phyloP scores from a whole-genome alignment of 2,797 vertebrate genomes.

The Megaceryle alcyon region DNA sequence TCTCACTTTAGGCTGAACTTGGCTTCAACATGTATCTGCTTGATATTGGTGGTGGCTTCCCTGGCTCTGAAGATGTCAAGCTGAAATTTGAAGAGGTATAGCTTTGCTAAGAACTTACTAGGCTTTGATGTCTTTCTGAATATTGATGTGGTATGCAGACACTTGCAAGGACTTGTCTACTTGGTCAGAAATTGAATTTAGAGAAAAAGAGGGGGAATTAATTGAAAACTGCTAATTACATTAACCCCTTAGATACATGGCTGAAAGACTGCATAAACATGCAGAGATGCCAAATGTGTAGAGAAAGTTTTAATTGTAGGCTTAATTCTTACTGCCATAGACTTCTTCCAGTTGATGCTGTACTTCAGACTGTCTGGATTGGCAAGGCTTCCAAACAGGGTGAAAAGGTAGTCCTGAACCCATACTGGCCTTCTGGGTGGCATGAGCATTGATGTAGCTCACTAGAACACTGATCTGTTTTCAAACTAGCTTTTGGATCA shows the following conservation, averaged over 20 bases:
- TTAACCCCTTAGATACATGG: neutral
- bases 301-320: neutral
- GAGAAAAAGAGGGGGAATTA: neutral
- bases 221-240: neutral
- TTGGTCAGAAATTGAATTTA: neutral
- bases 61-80: conserved; percentile 91
- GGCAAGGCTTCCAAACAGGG: neutral
- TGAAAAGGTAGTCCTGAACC: neutral
- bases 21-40: conserved; percentile 93
- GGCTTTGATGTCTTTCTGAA: neutral
- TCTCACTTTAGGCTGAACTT: conserved; percentile 83
- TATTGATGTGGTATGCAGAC: neutral
- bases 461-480: neutral
- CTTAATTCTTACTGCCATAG: neutral
- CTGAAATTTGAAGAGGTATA: conserved; percentile 98
- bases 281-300: neutral
- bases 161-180: neutral
- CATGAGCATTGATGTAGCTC: neutral
- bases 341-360: neutral
- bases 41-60: conserved; percentile 97
- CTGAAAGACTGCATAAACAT: neutral
- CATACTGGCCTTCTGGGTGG: neutral
- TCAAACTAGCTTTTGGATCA: neutral
- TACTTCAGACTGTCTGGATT: neutral
- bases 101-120: neutral